phyloP scores from a whole-genome alignment of 2,888 invertebrate genomes.

The Drosophila anomalipes region DNA sequence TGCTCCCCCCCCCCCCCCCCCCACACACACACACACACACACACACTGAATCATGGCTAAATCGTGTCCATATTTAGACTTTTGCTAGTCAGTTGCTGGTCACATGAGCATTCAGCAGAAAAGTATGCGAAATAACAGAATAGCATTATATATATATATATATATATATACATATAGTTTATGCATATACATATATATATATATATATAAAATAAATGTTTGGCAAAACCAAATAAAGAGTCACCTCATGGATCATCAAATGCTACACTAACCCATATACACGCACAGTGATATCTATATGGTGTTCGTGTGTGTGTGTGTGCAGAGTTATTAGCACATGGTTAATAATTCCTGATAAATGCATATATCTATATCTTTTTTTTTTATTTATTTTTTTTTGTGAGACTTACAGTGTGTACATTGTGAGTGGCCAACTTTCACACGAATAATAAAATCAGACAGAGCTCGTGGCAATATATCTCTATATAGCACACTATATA shows the following conservation, averaged over 20 bases:
- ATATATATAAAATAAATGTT: constrained; percentile 12
- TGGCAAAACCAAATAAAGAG: constrained; percentile 29
- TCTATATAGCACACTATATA: constrained; percentile 33
- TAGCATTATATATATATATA: constrained; percentile 14
- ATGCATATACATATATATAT: too few species aligned
- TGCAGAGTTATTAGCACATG: constrained; percentile 63
- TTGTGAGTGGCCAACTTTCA: constrained; percentile 47
- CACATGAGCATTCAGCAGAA: constrained; percentile 56
- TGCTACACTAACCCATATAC: constrained; percentile 67
- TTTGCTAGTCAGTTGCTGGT: constrained; percentile 71
- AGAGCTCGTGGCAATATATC: constrained; percentile 42
- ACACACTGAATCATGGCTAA: constrained; percentile 60
- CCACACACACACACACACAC: neutral
- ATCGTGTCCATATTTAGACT: constrained; percentile 71
- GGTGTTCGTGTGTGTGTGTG: constrained; percentile 8
- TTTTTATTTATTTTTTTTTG: constrained; percentile 5
- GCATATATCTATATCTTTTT: constrained; percentile 1
- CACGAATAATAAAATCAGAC: constrained; percentile 39
- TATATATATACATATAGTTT: neutral
- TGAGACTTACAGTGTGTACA: constrained; percentile 10
- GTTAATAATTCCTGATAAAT: constrained; percentile 71
- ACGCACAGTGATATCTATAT: constrained; percentile 6
- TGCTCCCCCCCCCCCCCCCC: constrained; percentile 8
- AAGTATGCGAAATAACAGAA: constrained; percentile 48
- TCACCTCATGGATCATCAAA: constrained; percentile 60